phyloP scores from a whole-genome alignment of 1,140 invertebrate genomes.

The Drosophila busckii region DNA sequence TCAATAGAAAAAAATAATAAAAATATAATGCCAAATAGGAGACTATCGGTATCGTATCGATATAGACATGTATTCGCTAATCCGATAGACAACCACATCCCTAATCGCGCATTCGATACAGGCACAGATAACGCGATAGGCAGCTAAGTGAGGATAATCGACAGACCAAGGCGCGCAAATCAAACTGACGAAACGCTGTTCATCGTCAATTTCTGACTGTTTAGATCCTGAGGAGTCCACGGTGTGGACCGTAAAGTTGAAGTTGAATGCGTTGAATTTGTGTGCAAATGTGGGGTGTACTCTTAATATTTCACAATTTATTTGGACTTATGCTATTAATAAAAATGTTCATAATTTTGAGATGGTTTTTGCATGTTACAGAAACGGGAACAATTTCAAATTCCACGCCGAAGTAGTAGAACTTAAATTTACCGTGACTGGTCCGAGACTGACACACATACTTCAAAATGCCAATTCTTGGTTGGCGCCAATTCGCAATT shows the following conservation, averaged over 20 bases:
- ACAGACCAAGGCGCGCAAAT: no score
- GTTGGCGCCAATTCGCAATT: slow-evolving; percentile 26
- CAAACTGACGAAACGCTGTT: no score
- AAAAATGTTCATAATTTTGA: slow-evolving; percentile 74
- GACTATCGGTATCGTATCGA: slow-evolving; percentile 18
- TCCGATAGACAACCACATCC: no score
- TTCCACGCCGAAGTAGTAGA: slow-evolving; percentile 5
- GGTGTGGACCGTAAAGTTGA: no score
- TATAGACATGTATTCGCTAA: slow-evolving; percentile 8
- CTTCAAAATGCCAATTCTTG: slow-evolving; percentile 3
- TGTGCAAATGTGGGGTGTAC: slow-evolving; percentile 17
- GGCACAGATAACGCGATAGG: no score
- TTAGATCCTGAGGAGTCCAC: no score
- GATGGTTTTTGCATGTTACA: slow-evolving; percentile 52
- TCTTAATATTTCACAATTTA: slow-evolving; percentile 75
- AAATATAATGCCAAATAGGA: slow-evolving; percentile 35
- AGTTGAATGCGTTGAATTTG: no score
- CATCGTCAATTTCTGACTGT: no score
- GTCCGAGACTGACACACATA: neutral
- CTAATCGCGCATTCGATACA: no score
- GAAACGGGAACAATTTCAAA: slow-evolving; percentile 15
- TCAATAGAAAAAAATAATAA: slow-evolving; percentile 45
- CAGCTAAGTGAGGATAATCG: no score
- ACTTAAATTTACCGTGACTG: no score
- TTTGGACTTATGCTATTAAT: slow-evolving; percentile 69